Base-by-base conservation (phyloP, 2,888 invertebrate species). In the Orchesella flavescens region DNA sequence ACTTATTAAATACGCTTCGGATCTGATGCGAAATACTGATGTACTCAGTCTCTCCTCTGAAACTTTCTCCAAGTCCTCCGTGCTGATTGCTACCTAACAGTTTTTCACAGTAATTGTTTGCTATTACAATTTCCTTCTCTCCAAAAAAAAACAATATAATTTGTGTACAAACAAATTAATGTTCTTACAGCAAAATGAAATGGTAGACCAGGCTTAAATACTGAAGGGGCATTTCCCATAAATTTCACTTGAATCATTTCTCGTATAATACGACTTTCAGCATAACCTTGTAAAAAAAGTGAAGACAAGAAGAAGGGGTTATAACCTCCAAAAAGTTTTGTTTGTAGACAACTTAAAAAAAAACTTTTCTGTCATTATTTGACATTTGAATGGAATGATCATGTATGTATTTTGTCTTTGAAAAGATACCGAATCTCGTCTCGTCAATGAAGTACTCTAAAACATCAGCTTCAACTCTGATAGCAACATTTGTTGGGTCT, bases 201-300 rank as follows among this genome's bases (percentile, higher is more conserved):
- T 0, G 91, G 90, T 88, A 91, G 90, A 72, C 91, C 91, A 10
- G 92, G 92, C 88, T 92, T 92, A 89, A 92, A 92, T 53, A 92
- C 90, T 80, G 91, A 89, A 1, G 92, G 91, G 24, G 89, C 89
- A 43, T 91, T 90, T 1, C 92, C 92, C 1, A 92, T 89, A 88
- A 92, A 92, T 78, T 89, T 89, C 2, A 92, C 89, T 76, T 89
- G 89, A 17, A 91, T 88, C 15, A 89, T 89, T 43, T 91, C 90
- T 78, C 90, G 90, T 85, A 91, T 91, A 17, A 93, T 90, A 68
- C 91, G 89, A 0, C 92, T 91, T 79, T 91, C 90, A 49, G 88
- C 87, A 69, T 86, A 88, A 49, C 87, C 88, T 88, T 74, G 5
- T n/a, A 43, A 43, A 7, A 49, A 13, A 68, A n/a, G 24, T 24